A percentile compares a stretch with the other conserved stretches of the same genome.
phyloP scores from a whole-genome alignment of 2,888 invertebrate genomes.

The Andrena trimmerana region DNA sequence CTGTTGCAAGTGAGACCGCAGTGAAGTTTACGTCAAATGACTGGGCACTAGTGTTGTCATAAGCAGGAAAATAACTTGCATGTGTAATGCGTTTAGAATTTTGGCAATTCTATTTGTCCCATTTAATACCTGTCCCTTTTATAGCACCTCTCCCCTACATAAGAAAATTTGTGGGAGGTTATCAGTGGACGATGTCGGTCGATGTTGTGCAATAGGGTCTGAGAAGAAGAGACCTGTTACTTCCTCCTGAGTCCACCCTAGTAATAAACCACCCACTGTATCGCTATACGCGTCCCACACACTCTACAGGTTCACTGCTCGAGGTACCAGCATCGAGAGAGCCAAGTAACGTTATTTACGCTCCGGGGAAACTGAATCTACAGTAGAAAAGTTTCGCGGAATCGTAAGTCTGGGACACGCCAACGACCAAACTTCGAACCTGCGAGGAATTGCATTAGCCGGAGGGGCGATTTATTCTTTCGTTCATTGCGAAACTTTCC shows the following conservation, averaged over 20 bases:
- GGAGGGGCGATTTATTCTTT: neutral
- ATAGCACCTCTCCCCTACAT: too few species aligned
- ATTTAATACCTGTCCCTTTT: too few species aligned
- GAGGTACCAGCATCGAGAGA: neutral
- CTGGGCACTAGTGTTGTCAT: too few species aligned
- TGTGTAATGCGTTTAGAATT: too few species aligned
- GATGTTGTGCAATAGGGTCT: neutral
- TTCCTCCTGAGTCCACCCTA: neutral
- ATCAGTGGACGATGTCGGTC: neutral
- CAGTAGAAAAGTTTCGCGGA: neutral
- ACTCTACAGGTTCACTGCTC: neutral
- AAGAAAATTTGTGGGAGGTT: too few species aligned
- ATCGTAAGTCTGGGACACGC: neutral
- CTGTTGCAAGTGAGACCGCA: too few species aligned
- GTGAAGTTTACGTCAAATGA: too few species aligned
- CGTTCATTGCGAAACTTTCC: neutral
- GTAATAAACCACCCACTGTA: neutral
- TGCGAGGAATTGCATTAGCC: neutral
- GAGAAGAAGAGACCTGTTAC: neutral
- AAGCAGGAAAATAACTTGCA: too few species aligned
- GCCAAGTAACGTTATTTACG: neutral
- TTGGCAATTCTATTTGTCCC: too few species aligned
- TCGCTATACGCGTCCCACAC: neutral
- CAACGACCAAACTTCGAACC: neutral
- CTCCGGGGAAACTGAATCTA: neutral